Evolutionary conservation across 2,113 vertebrate species (phyloP).

Genomic region (Cyphomyrus discorhynchus): DNA sequence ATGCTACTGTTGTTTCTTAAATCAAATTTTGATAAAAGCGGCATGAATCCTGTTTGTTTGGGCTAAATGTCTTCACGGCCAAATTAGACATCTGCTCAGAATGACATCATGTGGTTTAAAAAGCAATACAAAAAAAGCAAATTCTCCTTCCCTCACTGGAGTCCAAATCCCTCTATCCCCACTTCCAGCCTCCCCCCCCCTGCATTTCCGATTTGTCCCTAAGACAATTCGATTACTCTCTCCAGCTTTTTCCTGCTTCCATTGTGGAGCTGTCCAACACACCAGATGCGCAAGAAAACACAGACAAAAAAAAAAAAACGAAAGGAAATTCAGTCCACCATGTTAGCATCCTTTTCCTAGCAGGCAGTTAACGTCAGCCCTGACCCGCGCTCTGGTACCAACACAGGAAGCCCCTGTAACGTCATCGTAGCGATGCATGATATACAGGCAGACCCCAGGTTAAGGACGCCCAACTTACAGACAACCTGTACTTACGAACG

Average conservation of each 20-base stretch:
- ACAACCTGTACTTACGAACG: background rate
- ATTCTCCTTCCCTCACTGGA: background rate
- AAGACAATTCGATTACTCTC: constrained; percentile 48
- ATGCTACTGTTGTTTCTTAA: background rate
- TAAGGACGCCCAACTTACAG: background rate
- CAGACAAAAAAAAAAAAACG: constrained; percentile 25
- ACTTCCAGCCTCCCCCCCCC: constrained; percentile 36
- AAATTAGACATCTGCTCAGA: constrained; percentile 13
- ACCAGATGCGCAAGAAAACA: constrained; percentile 49
- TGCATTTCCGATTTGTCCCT: constrained; percentile 47
- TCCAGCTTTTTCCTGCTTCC: constrained; percentile 34
- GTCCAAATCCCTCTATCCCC: constrained; percentile 29
- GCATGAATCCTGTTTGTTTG: constrained; percentile 25
- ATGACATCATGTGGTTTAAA: constrained; percentile 27
- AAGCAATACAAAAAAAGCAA: constrained; percentile 24
- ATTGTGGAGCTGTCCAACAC: constrained; percentile 51
- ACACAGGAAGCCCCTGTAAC: constrained; percentile 55
- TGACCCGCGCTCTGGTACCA: constrained; percentile 47
- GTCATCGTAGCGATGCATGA: background rate
- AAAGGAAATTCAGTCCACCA: constrained; percentile 16
- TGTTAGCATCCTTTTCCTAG: constrained; percentile 60
- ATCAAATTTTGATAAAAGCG: constrained; percentile 24
- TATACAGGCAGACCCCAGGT: background rate
- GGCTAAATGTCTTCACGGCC: background rate
- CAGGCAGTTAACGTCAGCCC: constrained; percentile 22